Evolutionary conservation across 2,888 invertebrate genomes (phyloP).

Genomic region (Spisula subtruncata): DNA sequence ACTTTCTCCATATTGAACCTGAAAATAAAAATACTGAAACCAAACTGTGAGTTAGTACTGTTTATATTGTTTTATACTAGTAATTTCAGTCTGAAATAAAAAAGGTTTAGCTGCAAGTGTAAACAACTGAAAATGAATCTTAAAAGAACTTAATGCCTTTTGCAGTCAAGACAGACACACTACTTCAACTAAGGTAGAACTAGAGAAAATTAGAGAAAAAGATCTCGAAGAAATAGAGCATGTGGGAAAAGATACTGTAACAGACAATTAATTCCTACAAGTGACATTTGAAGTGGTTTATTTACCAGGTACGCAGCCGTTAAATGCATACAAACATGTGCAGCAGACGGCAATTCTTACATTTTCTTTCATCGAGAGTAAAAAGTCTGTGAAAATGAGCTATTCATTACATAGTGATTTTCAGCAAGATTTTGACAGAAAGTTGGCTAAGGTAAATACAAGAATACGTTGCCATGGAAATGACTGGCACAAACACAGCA

Average conservation of each 20-base stretch:
- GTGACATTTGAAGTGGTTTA: slow-evolving; percentile 1
- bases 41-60: background rate
- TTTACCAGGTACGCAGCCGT: slow-evolving; percentile 9
- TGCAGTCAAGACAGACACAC: background rate
- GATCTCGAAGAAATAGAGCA: background rate
- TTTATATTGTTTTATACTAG: no score
- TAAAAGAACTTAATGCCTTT: background rate
- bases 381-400: slow-evolving; percentile 18
- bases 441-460: slow-evolving; percentile 19
- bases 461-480: slow-evolving; percentile 35
- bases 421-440: slow-evolving; percentile 30
- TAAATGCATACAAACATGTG: slow-evolving; percentile 10
- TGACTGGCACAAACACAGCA: slow-evolving; percentile 18
- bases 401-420: slow-evolving; percentile 13
- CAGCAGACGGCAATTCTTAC: slow-evolving; percentile 31
- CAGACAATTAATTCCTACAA: background rate
- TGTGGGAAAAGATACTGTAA: background rate
- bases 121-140: background rate
- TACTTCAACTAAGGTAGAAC: background rate
- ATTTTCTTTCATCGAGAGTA: background rate
- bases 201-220: background rate
- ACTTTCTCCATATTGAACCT: background rate
- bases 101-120: no score
- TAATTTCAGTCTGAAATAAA: no score
- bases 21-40: background rate